Evolutionary conservation across 2,113 vertebrate genomes (phyloP).

Genomic region (Meleagris gallopavo): DNA sequence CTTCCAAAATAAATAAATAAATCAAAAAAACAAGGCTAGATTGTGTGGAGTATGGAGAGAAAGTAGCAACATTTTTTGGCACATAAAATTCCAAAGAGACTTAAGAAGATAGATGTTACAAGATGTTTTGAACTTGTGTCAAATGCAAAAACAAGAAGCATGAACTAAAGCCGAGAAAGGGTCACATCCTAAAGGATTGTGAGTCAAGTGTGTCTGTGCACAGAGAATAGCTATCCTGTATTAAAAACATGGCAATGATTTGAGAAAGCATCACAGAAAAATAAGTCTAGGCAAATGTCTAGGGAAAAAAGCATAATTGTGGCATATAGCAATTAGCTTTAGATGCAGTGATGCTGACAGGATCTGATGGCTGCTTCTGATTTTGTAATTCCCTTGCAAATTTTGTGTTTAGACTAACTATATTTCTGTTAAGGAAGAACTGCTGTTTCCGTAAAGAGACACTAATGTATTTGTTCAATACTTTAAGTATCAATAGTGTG

Average conservation of each 20-base stretch:
- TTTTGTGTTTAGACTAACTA: neutral
- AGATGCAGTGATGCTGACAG: constrained; percentile 7
- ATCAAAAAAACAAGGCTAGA: neutral
- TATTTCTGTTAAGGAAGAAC: constrained; percentile 4
- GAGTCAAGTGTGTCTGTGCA: neutral
- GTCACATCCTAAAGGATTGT: constrained; percentile 20
- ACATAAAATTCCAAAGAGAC: neutral
- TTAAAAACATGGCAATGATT: constrained; percentile 3
- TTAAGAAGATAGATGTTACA: neutral
- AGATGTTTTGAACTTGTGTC: constrained; percentile 47
- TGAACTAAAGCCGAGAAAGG: constrained; percentile 24
- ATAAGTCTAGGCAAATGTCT: neutral
- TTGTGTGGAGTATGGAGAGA: neutral
- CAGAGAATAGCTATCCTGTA: neutral
- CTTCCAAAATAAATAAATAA: neutral
- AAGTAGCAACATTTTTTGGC: constrained; percentile 2
- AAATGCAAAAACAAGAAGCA: constrained; percentile 17
- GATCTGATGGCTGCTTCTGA: constrained; percentile 20
- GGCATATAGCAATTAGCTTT: constrained; percentile 29
- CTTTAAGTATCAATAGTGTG: neutral
- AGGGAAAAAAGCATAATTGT: neutral
- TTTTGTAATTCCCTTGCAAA: constrained; percentile 30
- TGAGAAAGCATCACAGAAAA: neutral
- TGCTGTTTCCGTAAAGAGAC: neutral
- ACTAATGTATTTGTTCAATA: neutral